Conservation (phyloP, 2,888 invertebrate genomes). For the Epinotia brunnichana region DNA sequence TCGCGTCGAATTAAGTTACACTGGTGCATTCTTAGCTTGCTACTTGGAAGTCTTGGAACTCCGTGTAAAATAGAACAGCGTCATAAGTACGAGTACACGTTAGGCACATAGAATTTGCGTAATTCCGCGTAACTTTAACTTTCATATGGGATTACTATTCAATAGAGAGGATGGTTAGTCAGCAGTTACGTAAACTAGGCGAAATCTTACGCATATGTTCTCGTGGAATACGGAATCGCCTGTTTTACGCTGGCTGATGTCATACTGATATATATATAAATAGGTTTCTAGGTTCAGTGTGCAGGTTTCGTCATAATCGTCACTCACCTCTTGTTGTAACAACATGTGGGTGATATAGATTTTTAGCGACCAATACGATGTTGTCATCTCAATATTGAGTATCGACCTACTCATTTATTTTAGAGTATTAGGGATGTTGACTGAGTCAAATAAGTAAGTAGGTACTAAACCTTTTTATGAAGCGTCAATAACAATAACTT, state of each 20-base stretch:
- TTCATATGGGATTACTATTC: slow-evolving; percentile 38
- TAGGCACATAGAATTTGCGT: slow-evolving; percentile 24
- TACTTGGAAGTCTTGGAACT: too few relatives aligned
- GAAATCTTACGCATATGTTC: slow-evolving; percentile 18
- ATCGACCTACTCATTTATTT: too few relatives aligned
- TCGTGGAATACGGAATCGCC: slow-evolving; percentile 37
- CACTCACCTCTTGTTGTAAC: too few relatives aligned
- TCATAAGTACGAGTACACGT: neutral
- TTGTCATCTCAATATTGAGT: too few relatives aligned
- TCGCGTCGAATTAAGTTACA: too few relatives aligned
- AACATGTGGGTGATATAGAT: neutral
- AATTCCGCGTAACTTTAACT: slow-evolving; percentile 28
- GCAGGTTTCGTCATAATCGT: neutral
- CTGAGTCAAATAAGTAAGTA: too few relatives aligned
- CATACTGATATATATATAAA: slow-evolving; percentile 7
- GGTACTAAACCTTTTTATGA: too few relatives aligned
- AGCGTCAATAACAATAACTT: too few relatives aligned
- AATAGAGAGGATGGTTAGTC: slow-evolving; percentile 24
- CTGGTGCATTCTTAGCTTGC: too few relatives aligned
- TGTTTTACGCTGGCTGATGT: slow-evolving; percentile 28
- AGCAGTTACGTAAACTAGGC: slow-evolving; percentile 32
- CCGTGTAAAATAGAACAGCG: neutral
- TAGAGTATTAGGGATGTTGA: too few relatives aligned
- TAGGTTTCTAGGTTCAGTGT: neutral
- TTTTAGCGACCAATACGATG: too few relatives aligned